Percentiles rank a stretch among this genome's conserved stretches.
Conservation (phyloP, 1,140 invertebrate species). For the Ceratosolen solmsi region DNA sequence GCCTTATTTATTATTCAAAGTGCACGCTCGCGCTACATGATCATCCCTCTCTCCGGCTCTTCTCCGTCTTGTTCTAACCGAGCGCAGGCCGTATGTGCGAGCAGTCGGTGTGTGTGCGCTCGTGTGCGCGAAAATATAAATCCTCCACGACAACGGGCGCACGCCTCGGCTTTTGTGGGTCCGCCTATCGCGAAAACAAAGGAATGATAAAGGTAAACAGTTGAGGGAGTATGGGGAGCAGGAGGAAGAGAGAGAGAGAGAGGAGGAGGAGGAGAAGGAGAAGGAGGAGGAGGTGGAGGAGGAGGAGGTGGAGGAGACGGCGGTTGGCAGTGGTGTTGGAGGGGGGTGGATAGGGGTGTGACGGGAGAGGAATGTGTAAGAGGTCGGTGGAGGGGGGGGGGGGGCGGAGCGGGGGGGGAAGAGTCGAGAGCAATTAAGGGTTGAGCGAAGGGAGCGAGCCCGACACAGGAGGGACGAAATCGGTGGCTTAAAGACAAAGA, state of each 20-base stretch:
- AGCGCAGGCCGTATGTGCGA: background rate
- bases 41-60: background rate
- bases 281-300: background rate
- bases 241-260: background rate
- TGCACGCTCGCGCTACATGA: conserved; percentile 1
- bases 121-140: conserved; percentile 34
- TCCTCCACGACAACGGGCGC: background rate
- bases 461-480: background rate
- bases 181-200: conserved; percentile 8
- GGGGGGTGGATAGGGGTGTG: no score
- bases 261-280: background rate
- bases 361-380: background rate
- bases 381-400: background rate
- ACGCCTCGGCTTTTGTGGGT: background rate
- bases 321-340: no score
- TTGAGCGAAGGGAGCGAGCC: background rate
- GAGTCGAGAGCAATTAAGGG: background rate
- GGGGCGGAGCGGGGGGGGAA: background rate
- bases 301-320: background rate
- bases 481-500: background rate
- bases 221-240: background rate
- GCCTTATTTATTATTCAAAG: conserved; percentile 63
- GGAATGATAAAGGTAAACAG: conserved; percentile 19
- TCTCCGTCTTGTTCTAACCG: background rate
- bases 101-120: background rate